Evolutionary conservation across 2,113 vertebrate genomes (phyloP), one percentile per base, ranked within the genome.

Genomic region (Oryzias woworae): DNA sequence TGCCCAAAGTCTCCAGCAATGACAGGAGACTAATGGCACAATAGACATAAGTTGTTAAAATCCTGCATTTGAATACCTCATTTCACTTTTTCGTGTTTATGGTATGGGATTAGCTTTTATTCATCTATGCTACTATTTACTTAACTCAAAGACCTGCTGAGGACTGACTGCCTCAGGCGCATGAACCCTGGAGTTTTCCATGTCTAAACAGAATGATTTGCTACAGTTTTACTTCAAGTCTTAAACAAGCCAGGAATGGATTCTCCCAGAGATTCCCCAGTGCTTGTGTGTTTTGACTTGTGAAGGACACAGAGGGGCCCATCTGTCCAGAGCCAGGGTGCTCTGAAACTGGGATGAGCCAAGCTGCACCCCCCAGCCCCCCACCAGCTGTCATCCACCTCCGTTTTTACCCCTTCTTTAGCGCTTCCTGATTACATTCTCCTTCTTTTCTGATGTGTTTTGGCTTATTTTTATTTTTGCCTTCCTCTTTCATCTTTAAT

Each of bases 261-360:
- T 26, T 50, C 14, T 1, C 2, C 0, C 48, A 20, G 1, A 41
- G 54, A 8, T 49, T 7, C 23, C 8, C 44, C 10, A 41, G n/a
- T 55, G 20, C 7, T 41, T 53, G 22, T 60, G 64, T 56, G 52
- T 75, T 8, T 62, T 58, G 24, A 62, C 68, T 66, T 55, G 47
- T 83, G 73, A 82, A 75, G 72, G 78, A 62, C 69, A 77, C 69
- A 66, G 62, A 67, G 66, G 58, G 64, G 42, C 58, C 58, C 85
- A 84, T 88, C 85, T 87, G 81, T 73, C 60, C 59, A 31, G 64
- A 20, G 20, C 20, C 20, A 36, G 76, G 76, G 71, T 86, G 80
- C 69, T 51, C 18, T 48, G 81, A 87, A 73, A 73, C 73, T 54
- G 22, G 58, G 63, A 50, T 2, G 46, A 79, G 45, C 47, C 49